phyloP scores from a whole-genome alignment of 2,797 vertebrate species.

The Miichthys miiuy region DNA sequence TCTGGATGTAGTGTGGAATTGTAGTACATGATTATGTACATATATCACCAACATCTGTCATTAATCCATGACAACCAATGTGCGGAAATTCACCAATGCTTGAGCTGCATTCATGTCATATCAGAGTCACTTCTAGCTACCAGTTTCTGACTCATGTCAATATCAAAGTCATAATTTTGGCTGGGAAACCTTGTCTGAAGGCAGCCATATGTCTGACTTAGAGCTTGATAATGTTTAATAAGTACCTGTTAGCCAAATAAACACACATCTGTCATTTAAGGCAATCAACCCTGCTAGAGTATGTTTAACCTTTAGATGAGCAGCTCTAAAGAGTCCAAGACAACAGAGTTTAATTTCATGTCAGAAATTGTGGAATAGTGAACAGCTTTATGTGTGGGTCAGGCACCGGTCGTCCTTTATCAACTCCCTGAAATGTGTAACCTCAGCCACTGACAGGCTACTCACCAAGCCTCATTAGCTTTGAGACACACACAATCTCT shows the following conservation, averaged over 20 bases:
- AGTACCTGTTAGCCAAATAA: neutral
- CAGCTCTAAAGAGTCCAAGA: neutral
- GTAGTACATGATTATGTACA: too few relatives aligned
- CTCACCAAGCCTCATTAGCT: conserved; percentile 15
- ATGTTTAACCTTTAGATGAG: neutral
- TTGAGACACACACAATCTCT: neutral
- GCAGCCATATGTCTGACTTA: neutral
- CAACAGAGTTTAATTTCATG: neutral
- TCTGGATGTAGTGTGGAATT: neutral
- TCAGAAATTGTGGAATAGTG: neutral
- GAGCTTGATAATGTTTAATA: neutral
- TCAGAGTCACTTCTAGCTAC: neutral
- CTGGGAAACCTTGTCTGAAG: neutral
- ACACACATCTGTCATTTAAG: neutral
- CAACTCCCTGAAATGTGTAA: neutral
- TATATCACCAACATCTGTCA: neutral
- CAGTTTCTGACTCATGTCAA: neutral
- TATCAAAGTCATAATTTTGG: neutral
- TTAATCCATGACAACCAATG: neutral
- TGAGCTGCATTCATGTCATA: neutral
- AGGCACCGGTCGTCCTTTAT: neutral
- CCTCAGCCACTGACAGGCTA: neutral
- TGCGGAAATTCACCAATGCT: neutral
- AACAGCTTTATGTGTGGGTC: neutral
- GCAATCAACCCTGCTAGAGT: neutral